A percentile compares a stretch with the other conserved stretches of the same genome.
Evolutionary conservation across 2,888 invertebrate species (phyloP).

Genomic region (Netelia inedita): DNA sequence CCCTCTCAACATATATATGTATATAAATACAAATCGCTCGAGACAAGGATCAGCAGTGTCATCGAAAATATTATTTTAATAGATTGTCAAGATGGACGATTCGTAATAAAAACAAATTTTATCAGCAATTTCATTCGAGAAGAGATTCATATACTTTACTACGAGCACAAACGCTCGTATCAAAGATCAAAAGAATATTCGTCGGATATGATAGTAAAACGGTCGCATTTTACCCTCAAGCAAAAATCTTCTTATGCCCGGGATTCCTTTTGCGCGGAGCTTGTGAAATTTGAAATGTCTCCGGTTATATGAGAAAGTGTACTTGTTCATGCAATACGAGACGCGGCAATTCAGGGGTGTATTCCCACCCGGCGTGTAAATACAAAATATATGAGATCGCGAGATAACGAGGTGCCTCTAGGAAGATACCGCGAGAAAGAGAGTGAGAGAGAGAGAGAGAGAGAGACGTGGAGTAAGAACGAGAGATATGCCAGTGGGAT

Average conservation of each 20-base stretch:
- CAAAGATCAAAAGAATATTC: background rate
- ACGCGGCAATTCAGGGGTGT: conserved; percentile 26
- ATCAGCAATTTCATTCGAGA: too few relatives aligned
- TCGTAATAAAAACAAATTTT: too few relatives aligned
- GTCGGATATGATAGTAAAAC: background rate
- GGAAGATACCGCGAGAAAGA: conserved; percentile 23
- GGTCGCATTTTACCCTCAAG: background rate
- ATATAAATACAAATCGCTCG: background rate
- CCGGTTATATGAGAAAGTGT: conserved; percentile 33
- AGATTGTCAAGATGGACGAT: too few relatives aligned
- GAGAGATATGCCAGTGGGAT: background rate
- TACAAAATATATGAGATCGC: conserved; percentile 69
- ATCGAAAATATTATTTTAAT: too few relatives aligned
- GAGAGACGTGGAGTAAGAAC: background rate
- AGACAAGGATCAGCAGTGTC: background rate
- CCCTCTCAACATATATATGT: conserved; percentile 10
- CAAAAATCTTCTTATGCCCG: background rate
- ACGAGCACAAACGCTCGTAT: background rate
- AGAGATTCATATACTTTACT: too few relatives aligned
- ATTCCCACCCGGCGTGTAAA: conserved; percentile 70
- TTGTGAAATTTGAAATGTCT: conserved; percentile 22
- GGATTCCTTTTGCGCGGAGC: conserved; percentile 48
- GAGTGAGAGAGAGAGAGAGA: background rate
- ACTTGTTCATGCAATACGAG: conserved; percentile 39
- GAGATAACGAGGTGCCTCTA: conserved; percentile 39